These are phyloP conservation scores for Mesitornis unicolor DNA, from an alignment of 2,113 vertebrate species.

Conservation along the genomic window DNA sequence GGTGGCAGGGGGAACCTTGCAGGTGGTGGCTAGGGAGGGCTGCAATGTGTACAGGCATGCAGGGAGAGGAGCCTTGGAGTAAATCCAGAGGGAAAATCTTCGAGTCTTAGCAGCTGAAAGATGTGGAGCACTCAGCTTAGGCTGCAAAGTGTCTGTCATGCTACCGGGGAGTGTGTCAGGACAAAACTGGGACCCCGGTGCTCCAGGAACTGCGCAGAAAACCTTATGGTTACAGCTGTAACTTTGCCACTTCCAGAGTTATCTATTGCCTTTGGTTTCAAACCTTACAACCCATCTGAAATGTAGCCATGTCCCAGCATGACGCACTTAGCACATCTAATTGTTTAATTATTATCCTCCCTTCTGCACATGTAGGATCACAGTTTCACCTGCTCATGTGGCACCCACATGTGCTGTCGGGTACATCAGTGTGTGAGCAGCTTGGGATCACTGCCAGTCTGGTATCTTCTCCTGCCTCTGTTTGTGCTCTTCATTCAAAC, in stretches of 20 bases:
- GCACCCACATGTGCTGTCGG: constrained; percentile 43
- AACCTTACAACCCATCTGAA: not conserved
- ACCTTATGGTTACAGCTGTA: not conserved
- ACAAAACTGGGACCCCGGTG: not conserved
- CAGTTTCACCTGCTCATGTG: constrained; percentile 56
- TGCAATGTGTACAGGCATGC: fast-evolving
- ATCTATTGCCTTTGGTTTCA: not conserved
- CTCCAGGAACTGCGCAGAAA: not conserved
- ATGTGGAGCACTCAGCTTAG: not conserved
- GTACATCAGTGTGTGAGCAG: not conserved
- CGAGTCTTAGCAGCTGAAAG: not conserved
- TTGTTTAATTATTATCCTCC: constrained; percentile 41
- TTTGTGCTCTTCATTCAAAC: not conserved
- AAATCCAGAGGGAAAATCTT: not conserved
- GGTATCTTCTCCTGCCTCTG: not conserved
- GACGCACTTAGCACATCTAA: constrained; percentile 50
- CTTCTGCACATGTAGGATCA: not conserved
- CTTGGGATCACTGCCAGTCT: not conserved
- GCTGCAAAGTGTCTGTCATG: not conserved
- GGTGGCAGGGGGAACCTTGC: not conserved
- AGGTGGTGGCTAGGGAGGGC: fast-evolving
- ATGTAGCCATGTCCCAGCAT: not conserved
- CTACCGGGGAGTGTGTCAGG: not conserved
- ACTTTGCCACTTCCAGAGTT: not conserved
- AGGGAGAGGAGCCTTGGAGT: not conserved